Percentiles rank a stretch among this genome's conserved stretches.
These are phyloP conservation scores for Gonatopus flavifemur DNA, from an alignment of 1,140 invertebrate species.

Conservation along the genomic window DNA sequence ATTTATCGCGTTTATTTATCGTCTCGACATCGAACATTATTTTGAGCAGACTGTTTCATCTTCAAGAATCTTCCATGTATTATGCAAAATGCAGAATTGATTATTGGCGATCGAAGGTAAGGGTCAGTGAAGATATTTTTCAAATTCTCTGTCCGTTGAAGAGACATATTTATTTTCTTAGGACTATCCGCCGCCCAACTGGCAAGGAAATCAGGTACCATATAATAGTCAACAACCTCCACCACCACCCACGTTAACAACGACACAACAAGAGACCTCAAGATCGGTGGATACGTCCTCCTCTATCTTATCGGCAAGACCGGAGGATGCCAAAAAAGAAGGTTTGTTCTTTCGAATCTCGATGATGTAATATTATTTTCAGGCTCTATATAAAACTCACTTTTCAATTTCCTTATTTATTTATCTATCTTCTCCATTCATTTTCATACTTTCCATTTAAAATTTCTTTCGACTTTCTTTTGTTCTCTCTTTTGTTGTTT, in stretches of 20 bases:
- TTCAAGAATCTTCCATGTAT: conserved; percentile 35
- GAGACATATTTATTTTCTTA: conserved; percentile 35
- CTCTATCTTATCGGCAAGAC: conserved; percentile 36
- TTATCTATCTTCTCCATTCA: too few relatives aligned
- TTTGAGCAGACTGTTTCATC: conserved; percentile 34
- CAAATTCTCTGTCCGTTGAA: conserved; percentile 16
- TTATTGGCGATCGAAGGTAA: conserved; percentile 39
- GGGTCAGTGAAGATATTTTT: conserved; percentile 28
- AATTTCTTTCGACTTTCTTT: too few relatives aligned
- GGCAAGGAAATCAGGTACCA: conserved; percentile 48
- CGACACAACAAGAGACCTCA: conserved; percentile 35
- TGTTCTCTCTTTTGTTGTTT: conserved; percentile 7
- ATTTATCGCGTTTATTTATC: conserved; percentile 34
- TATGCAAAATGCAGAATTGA: conserved; percentile 37
- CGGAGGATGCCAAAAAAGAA: conserved; percentile 57
- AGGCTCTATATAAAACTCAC: too few relatives aligned
- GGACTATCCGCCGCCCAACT: conserved; percentile 53
- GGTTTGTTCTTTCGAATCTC: conserved; percentile 28
- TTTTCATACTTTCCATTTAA: too few relatives aligned
- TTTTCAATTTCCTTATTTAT: too few relatives aligned
- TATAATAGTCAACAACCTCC: conserved; percentile 51
- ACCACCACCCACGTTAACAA: conserved; percentile 33
- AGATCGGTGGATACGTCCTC: conserved; percentile 36
- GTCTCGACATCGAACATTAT: conserved; percentile 31
- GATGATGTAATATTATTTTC: not conserved